Conservation (phyloP, 2,113 vertebrate genomes). For the Nothobranchius furzeri region DNA sequence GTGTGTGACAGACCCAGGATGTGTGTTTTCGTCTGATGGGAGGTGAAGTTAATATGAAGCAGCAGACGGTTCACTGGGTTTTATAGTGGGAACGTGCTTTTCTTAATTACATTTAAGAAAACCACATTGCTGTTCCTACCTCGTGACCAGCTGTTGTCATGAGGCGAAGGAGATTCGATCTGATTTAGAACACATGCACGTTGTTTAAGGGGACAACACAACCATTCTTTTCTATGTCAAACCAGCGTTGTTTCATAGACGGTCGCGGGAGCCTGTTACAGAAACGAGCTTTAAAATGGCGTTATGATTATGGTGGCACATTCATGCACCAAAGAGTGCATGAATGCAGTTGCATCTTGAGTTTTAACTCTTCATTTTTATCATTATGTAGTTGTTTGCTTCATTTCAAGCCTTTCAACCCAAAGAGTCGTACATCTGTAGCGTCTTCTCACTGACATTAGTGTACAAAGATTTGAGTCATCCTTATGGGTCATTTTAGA, state of each 20-base stretch:
- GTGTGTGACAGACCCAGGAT: slow-evolving; percentile 37
- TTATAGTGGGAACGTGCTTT: slow-evolving; percentile 43
- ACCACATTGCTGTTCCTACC: slow-evolving; percentile 19
- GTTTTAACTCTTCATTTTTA: too few relatives aligned
- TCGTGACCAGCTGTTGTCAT: slow-evolving; percentile 56
- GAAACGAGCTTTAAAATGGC: neutral
- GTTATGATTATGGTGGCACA: too few relatives aligned
- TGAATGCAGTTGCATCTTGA: too few relatives aligned
- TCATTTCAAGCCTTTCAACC: too few relatives aligned
- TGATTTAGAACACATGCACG: slow-evolving; percentile 61
- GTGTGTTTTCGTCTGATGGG: slow-evolving; percentile 48
- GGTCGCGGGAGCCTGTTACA: neutral
- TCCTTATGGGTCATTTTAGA: too few relatives aligned
- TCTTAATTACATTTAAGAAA: slow-evolving; percentile 70
- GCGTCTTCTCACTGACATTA: too few relatives aligned
- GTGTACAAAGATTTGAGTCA: too few relatives aligned
- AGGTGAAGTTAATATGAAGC: slow-evolving; percentile 57
- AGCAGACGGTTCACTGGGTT: slow-evolving; percentile 39
- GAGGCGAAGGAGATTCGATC: slow-evolving; percentile 31
- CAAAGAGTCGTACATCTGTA: too few relatives aligned
- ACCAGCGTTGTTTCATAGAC: neutral
- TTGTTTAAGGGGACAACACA: slow-evolving; percentile 2
- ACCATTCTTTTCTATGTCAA: neutral
- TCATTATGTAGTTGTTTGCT: too few relatives aligned
- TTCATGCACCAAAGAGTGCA: too few relatives aligned